Evolutionary conservation across 2,797 vertebrate genomes (phyloP).

Genomic region (Okamejei kenojei): DNA sequence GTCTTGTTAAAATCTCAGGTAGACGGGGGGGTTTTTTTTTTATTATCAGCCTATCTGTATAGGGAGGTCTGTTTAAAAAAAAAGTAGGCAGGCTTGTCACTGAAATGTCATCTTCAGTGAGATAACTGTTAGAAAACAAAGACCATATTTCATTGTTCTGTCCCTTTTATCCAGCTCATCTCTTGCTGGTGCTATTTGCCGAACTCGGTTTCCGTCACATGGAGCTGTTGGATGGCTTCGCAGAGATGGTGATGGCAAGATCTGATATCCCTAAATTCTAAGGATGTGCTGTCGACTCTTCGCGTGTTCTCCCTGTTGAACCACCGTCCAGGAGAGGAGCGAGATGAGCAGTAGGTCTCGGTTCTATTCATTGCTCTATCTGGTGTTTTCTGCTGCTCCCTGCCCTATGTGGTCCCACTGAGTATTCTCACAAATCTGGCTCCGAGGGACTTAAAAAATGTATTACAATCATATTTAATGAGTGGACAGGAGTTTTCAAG

Average conservation of each 20-base stretch:
- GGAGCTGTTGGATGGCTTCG: conserved; percentile 63
- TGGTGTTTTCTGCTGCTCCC: not conserved
- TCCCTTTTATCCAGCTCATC: conserved; percentile 54
- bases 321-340: conserved; percentile 52
- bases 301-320: conserved; percentile 69
- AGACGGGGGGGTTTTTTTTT: no score
- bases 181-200: conserved; percentile 63
- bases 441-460: not conserved
- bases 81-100: no score
- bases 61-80: not conserved
- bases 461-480: no score
- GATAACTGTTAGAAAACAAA: not conserved
- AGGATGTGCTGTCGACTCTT: conserved; percentile 59
- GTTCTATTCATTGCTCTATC: not conserved
- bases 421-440: not conserved
- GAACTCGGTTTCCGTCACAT: conserved; percentile 60
- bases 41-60: not conserved
- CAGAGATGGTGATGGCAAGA: conserved; percentile 59
- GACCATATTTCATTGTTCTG: no score
- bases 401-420: not conserved
- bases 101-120: not conserved
- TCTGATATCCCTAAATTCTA: conserved; percentile 58
- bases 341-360: conserved; percentile 60
- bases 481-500: no score
- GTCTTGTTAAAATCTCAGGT: no score